phyloP scores from a whole-genome alignment of 92 coral and sea anemone genomes.

The Zoanthus sociatus region DNA sequence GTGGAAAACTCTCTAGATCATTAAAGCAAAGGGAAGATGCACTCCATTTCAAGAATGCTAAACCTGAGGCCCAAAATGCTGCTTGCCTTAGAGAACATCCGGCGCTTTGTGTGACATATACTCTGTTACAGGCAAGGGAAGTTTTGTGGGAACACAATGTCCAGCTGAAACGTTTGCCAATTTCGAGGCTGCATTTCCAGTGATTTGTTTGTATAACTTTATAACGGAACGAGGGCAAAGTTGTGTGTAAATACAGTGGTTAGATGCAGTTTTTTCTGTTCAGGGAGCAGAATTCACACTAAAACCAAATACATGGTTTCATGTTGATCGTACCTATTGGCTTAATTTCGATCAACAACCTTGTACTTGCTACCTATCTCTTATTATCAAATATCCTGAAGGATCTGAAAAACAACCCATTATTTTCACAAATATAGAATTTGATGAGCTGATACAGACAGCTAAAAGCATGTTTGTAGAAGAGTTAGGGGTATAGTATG shows the following conservation, averaged over 20 bases:
- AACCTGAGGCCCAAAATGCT: constrained; percentile 45
- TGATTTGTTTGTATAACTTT: constrained; percentile 30
- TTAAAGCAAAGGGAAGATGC: neutral
- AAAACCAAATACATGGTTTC: constrained; percentile 12
- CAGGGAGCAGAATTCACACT: constrained; percentile 27
- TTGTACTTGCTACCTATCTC: neutral
- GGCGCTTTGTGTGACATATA: neutral
- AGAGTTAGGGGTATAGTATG: neutral
- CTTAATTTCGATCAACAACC: constrained; percentile 4
- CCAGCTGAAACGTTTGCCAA: constrained; percentile 29
- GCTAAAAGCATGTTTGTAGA: constrained; percentile 11
- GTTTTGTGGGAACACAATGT: constrained; percentile 9
- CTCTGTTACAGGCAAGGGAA: neutral
- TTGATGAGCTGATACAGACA: neutral
- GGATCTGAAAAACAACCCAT: neutral
- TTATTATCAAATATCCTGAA: neutral
- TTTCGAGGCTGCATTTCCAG: constrained; percentile 38
- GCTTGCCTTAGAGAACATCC: neutral
- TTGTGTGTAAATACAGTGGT: constrained; percentile 18
- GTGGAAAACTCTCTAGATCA: neutral
- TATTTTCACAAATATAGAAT: neutral
- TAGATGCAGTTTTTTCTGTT: constrained; percentile 27
- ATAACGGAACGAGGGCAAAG: constrained; percentile 47
- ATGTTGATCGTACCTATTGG: constrained; percentile 31
- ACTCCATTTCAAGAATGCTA: constrained; percentile 39